phyloP scores from a whole-genome alignment of 2,888 invertebrate genomes.

The Lycaena phlaeas region DNA sequence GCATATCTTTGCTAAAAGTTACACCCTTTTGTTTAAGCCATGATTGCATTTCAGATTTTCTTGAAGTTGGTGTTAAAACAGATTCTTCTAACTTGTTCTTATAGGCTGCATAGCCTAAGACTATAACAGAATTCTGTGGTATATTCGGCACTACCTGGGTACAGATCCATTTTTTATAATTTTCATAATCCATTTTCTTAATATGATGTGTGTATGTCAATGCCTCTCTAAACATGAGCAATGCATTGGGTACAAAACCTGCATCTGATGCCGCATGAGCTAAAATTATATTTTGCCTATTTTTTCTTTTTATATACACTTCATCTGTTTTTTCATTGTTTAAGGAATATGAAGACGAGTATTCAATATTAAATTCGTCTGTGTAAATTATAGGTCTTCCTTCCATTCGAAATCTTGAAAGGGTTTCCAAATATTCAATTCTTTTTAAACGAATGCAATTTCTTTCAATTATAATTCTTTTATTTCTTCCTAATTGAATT shows the following conservation, averaged over 20 bases:
- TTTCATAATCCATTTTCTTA: neutral
- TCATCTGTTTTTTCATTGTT: no score
- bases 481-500: neutral
- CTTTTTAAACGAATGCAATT: neutral
- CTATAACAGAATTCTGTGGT: neutral
- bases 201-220: no score
- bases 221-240: neutral
- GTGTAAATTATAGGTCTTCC: neutral
- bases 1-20: neutral
- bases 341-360: no score
- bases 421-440: neutral
- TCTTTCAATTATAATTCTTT: neutral
- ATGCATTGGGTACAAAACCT: neutral
- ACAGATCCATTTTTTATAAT: neutral
- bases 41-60: neutral
- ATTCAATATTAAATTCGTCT: neutral
- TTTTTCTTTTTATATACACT: neutral
- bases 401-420: neutral
- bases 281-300: neutral
- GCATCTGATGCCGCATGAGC: neutral
- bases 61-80: neutral
- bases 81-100: neutral
- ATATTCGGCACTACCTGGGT: neutral
- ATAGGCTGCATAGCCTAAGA: neutral
- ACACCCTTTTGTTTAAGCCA: neutral